Evolutionary conservation across 2,797 vertebrate species (phyloP).

Genomic region (Karalla daura): DNA sequence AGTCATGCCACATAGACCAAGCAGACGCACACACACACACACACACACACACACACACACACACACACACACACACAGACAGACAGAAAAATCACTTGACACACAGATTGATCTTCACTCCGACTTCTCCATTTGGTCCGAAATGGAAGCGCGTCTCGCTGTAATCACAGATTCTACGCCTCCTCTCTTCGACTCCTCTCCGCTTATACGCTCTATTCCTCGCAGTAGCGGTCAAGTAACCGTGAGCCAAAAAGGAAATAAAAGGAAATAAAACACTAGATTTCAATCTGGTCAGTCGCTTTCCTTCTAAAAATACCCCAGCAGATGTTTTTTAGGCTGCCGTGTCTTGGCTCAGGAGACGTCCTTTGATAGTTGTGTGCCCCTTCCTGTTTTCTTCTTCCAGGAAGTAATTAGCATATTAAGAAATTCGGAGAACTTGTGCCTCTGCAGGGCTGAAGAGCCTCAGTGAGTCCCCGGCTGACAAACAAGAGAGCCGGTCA

Average conservation of each 20-base stretch:
- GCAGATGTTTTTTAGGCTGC: constrained; percentile 31
- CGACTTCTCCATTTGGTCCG: constrained; percentile 15
- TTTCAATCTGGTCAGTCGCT: background rate
- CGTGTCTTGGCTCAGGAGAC: constrained; percentile 36
- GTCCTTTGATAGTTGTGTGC: constrained; percentile 47
- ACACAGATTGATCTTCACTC: constrained; percentile 24
- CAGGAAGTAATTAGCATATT: constrained; percentile 64
- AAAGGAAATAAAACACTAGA: constrained; percentile 16
- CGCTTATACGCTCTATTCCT: background rate
- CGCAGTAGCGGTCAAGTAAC: background rate
- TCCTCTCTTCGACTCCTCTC: too few species aligned
- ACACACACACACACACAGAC: constrained; percentile 35
- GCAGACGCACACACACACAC: constrained; percentile 37
- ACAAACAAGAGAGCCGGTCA: constrained; percentile 36
- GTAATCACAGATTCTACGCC: background rate
- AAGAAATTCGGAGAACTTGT: constrained; percentile 30
- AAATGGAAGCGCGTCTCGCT: background rate
- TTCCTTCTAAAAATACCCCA: constrained; percentile 14
- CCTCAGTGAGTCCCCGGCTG: constrained; percentile 37
- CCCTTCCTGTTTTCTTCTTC: constrained; percentile 72
- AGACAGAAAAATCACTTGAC: too few species aligned
- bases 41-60: constrained; percentile 25
- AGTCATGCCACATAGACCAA: constrained; percentile 76
- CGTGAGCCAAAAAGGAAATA: constrained; percentile 24
- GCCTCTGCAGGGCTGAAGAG: constrained; percentile 22